phyloP scores from a whole-genome alignment of 2,797 vertebrate species.

The Alfaro cultratus region DNA sequence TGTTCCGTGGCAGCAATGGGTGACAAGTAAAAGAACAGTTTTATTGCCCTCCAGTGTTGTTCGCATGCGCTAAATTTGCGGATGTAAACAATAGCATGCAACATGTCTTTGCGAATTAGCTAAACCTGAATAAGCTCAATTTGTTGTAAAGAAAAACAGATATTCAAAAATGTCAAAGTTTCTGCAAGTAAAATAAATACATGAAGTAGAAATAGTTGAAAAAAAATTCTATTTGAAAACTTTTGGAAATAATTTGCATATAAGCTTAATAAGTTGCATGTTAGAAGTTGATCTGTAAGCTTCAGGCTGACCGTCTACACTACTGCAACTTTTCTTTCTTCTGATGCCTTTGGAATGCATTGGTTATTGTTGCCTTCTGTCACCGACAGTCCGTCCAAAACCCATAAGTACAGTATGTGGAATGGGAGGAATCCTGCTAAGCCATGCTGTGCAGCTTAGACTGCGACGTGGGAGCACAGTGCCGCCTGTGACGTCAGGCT shows the following conservation, averaged over 20 bases:
- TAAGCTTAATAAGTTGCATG: neutral
- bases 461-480: slow-evolving; percentile 51
- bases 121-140: neutral
- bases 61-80: too few species aligned
- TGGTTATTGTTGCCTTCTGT: slow-evolving; percentile 8
- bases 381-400: neutral
- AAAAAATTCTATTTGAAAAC: neutral
- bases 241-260: neutral
- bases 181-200: neutral
- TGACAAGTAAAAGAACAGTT: too few species aligned
- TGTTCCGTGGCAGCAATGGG: too few species aligned
- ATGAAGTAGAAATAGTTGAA: neutral
- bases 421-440: slow-evolving; percentile 38
- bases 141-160: neutral
- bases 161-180: neutral
- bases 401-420: slow-evolving; percentile 11
- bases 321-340: slow-evolving; percentile 1
- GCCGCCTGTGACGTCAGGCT: slow-evolving; percentile 60
- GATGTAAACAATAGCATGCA: too few species aligned
- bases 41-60: too few species aligned
- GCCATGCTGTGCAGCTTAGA: slow-evolving; percentile 47
- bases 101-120: neutral
- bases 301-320: neutral
- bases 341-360: neutral
- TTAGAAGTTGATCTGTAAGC: neutral